phyloP scores from a whole-genome alignment of 2,113 vertebrate species.

The Carollia perspicillata region DNA sequence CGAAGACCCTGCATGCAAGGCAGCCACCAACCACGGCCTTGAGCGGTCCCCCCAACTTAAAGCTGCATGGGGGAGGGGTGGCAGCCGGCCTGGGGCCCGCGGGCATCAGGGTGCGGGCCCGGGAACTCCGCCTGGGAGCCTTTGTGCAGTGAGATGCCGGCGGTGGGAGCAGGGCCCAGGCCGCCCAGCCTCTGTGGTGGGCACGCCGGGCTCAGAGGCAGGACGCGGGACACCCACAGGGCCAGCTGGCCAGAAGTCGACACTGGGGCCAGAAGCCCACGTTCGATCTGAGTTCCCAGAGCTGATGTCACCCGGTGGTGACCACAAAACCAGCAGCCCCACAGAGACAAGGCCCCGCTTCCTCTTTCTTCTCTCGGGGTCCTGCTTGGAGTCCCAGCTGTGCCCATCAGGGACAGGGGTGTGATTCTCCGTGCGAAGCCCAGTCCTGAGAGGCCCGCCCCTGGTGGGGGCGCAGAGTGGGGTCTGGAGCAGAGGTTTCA shows the following conservation, averaged over 20 bases:
- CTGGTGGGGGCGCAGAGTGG: not conserved
- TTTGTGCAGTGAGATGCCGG: not conserved
- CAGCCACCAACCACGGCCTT: not conserved
- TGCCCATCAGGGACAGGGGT: not conserved
- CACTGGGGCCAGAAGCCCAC: not conserved
- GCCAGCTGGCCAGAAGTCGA: not conserved
- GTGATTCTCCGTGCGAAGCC: not conserved
- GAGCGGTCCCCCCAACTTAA: not conserved
- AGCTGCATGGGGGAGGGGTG: not conserved
- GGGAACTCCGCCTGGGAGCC: not conserved
- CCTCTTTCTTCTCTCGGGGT: not conserved
- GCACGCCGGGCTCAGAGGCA: not conserved
- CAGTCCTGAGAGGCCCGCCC: not conserved
- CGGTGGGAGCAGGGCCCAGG: not conserved
- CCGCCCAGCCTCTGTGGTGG: not conserved
- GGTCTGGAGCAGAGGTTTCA: slow-evolving; percentile 36
- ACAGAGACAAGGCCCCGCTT: not conserved
- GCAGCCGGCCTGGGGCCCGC: not conserved
- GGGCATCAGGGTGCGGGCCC: not conserved
- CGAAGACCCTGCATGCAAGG: not conserved
- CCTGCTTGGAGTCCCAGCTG: not conserved
- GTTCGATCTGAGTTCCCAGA: not conserved
- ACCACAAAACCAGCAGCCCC: not conserved
- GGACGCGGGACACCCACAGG: not conserved
- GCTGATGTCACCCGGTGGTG: not conserved